These are phyloP conservation scores for Lagenorhynchus albirostris DNA, from an alignment of 2,113 vertebrate genomes.

Conservation along the genomic window DNA sequence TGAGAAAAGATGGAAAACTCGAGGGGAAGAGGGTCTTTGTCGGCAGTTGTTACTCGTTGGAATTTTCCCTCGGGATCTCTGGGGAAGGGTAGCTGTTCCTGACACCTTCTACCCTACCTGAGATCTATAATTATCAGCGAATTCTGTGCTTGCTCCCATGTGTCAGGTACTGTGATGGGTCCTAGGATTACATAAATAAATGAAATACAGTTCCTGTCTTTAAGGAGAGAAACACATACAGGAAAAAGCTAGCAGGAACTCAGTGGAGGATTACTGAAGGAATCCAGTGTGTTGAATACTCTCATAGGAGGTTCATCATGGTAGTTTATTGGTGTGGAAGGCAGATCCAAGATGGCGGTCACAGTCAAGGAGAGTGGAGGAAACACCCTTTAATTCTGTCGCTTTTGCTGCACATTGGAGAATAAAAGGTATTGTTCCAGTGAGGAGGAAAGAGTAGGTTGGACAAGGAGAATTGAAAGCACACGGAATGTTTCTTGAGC, in stretches of 20 bases:
- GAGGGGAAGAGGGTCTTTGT: neutral
- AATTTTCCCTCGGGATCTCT: neutral
- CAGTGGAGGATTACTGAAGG: accelerated
- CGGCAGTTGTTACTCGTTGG: neutral
- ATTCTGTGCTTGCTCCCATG: neutral
- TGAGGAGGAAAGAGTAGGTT: neutral
- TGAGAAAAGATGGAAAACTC: neutral
- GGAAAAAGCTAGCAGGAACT: neutral
- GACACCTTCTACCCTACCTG: neutral
- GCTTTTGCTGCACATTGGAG: neutral
- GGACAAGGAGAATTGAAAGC: neutral
- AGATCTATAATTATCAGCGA: neutral
- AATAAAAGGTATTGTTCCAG: neutral
- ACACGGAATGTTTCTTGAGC: neutral
- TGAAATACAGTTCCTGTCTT: neutral
- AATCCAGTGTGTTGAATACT: accelerated
- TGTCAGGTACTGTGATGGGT: neutral
- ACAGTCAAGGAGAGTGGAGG: neutral
- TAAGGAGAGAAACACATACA: neutral
- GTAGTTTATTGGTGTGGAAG: neutral
- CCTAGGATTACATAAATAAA: neutral
- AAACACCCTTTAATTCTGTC: neutral
- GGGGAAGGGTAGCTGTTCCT: too few species aligned
- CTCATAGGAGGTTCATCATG: accelerated
- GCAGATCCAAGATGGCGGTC: neutral